Evolutionary conservation across 23 tunicate species (phyloP).

Genomic region (Trididemnum clinides): DNA sequence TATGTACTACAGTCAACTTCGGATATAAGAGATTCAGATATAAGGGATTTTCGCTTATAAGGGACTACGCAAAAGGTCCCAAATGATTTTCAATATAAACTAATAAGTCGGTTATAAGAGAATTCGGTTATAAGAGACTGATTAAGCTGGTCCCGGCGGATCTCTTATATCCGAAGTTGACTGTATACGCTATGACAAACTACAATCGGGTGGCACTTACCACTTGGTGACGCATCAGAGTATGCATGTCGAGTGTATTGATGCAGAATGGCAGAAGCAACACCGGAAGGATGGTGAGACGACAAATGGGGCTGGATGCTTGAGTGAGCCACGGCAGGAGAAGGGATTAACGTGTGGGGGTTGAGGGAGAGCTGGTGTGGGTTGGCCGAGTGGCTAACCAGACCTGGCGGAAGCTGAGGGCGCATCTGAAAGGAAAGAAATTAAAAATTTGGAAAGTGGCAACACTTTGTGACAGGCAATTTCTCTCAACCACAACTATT

Average conservation of each 20-base stretch:
- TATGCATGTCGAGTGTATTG: conserved; percentile 54
- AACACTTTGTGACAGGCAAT: too few relatives aligned
- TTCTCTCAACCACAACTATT: too few relatives aligned
- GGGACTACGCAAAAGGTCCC: background rate
- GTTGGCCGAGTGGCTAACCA: conserved; percentile 57
- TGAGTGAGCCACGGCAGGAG: conserved; percentile 66
- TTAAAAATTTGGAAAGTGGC: background rate
- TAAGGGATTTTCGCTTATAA: too few relatives aligned
- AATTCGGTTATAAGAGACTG: too few relatives aligned
- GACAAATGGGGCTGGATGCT: conserved; percentile 53
- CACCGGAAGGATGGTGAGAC: conserved; percentile 27
- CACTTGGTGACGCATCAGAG: conserved; percentile 39
- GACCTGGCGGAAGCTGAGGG: conserved; percentile 55
- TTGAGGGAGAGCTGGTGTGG: conserved; percentile 53
- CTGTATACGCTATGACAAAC: too few relatives aligned
- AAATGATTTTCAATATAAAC: background rate
- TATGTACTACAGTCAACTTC: too few relatives aligned
- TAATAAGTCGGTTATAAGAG: too few relatives aligned
- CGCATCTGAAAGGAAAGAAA: conserved; percentile 33
- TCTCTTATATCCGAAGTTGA: too few relatives aligned
- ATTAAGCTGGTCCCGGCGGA: too few relatives aligned
- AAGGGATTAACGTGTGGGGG: conserved; percentile 75
- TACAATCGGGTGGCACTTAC: conserved; percentile 11
- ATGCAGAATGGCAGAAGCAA: conserved; percentile 66
- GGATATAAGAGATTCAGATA: too few relatives aligned